Evolutionary conservation across 1,140 invertebrate species (phyloP).

Genomic region (Papilio aristodemus): DNA sequence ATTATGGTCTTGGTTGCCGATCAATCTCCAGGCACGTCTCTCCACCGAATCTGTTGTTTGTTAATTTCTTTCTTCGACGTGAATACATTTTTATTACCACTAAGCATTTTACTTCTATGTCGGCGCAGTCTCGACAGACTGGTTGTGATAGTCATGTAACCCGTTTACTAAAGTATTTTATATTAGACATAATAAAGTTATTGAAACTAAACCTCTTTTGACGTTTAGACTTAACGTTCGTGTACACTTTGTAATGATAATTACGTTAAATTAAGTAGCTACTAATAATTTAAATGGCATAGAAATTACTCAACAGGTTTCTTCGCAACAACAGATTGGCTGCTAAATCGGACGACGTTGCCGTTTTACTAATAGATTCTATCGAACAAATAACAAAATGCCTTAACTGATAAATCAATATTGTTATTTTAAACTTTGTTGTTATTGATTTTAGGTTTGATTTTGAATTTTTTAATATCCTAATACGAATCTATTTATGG

Average conservation of each 20-base stretch:
- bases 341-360: neutral
- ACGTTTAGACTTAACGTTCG: neutral
- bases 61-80: too few relatives aligned
- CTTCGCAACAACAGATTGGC: constrained; percentile 1
- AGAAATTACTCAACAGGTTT: neutral
- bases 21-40: too few relatives aligned
- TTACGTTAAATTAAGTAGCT: neutral
- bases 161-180: too few relatives aligned
- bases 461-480: neutral
- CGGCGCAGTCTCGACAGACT: too few relatives aligned
- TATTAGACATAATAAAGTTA: neutral
- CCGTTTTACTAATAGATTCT: neutral
- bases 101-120: too few relatives aligned
- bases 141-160: too few relatives aligned
- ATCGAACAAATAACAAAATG: neutral
- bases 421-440: neutral
- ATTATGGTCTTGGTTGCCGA: too few relatives aligned
- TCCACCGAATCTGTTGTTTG: too few relatives aligned
- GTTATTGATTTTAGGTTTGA: neutral
- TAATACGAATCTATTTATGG: neutral
- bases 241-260: neutral
- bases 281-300: neutral
- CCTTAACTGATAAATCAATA: neutral
- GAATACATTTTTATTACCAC: too few relatives aligned
- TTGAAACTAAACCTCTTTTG: neutral